Conservation (phyloP, 1,140 invertebrate genomes). For the Drosophila sucinea region DNA sequence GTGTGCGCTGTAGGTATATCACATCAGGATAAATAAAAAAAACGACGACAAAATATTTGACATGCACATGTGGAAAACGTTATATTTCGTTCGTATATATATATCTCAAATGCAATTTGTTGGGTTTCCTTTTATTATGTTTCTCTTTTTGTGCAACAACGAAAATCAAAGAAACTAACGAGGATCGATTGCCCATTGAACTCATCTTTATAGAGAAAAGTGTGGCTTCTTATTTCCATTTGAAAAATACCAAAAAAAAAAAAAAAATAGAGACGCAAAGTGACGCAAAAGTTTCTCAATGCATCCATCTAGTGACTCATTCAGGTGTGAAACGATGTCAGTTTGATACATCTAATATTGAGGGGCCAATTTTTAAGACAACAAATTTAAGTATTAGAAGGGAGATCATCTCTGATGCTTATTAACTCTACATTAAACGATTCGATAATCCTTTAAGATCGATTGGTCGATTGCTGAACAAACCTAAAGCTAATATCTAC, state of each 20-base stretch:
- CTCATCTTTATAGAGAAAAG: neutral
- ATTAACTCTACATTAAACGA: too few species aligned
- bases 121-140: neutral
- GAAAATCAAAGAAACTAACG: conserved; percentile 15
- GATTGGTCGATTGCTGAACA: too few species aligned
- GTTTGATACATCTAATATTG: too few species aligned
- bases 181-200: conserved; percentile 13
- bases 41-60: conserved; percentile 8
- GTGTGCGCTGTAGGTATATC: neutral
- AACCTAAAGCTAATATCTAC: too few species aligned
- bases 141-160: neutral
- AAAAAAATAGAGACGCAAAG: too few species aligned
- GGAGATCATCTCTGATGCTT: too few species aligned
- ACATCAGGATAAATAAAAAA: neutral
- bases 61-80: conserved; percentile 7
- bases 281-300: too few species aligned
- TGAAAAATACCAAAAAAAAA: neutral
- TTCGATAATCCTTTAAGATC: too few species aligned
- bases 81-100: conserved; percentile 1
- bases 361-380: too few species aligned
- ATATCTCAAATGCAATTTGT: conserved; percentile 22
- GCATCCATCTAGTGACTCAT: neutral
- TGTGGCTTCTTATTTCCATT: neutral
- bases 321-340: neutral
- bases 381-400: too few species aligned